A percentile compares a stretch with the other conserved stretches of the same genome.
Conservation (phyloP, 2,888 invertebrate genomes). For the Dryadula phaetusa region DNA sequence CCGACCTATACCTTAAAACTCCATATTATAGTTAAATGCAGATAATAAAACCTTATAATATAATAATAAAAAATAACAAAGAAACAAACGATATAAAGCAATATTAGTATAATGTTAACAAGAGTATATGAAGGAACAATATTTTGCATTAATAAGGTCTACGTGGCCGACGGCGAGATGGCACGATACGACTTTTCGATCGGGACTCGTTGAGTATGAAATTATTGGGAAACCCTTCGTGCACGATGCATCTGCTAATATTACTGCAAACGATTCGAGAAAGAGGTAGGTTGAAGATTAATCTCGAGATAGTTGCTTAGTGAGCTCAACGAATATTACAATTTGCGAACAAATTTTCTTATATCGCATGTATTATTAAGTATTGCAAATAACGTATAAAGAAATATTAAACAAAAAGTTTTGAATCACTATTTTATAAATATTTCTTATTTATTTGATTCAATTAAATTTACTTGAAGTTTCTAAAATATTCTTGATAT, state of each 20-base stretch:
- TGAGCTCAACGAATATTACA: conserved; percentile 49
- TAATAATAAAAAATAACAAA: conserved; percentile 22
- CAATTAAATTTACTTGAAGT: not conserved
- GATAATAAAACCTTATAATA: not conserved
- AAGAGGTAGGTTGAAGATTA: conserved; percentile 72
- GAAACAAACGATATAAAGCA: conserved; percentile 59
- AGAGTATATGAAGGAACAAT: conserved; percentile 69
- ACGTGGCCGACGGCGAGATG: conserved; percentile 78
- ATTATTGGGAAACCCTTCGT: conserved; percentile 82
- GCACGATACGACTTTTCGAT: conserved; percentile 69
- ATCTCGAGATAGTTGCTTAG: conserved; percentile 68
- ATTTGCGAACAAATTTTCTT: conserved; percentile 7
- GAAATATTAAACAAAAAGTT: not conserved
- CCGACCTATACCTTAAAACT: not conserved
- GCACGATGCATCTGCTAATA: conserved; percentile 80
- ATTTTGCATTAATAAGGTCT: conserved; percentile 81
- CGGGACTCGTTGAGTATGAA: conserved; percentile 73
- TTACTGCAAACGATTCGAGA: conserved; percentile 70
- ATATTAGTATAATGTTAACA: conserved; percentile 76
- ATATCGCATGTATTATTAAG: not conserved
- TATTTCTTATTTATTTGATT: not conserved
- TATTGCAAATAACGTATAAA: not conserved
- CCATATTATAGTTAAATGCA: not conserved
- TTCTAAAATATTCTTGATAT: not conserved
- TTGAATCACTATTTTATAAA: no score